A percentile compares a stretch with the other conserved stretches of the same genome.
phyloP scores from a whole-genome alignment of 2,113 vertebrate species.

The Prunella himalayana region DNA sequence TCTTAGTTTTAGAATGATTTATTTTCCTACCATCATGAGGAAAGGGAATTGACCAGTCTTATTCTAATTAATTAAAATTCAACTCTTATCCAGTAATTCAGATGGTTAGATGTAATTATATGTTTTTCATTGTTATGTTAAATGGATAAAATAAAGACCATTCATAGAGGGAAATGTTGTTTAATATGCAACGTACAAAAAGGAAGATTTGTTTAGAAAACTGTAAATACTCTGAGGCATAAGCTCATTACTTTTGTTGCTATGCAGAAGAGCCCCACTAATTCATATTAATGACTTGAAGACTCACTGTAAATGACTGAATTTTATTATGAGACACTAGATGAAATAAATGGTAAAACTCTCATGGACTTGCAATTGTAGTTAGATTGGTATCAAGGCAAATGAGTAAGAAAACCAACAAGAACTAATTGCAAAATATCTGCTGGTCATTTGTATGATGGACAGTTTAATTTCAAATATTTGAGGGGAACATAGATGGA shows the following conservation, averaged over 20 bases:
- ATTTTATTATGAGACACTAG: not conserved
- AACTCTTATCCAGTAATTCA: not conserved
- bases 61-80: not conserved
- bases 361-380: not conserved
- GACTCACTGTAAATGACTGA: not conserved
- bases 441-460: not conserved
- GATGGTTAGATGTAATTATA: not conserved
- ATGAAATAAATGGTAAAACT: not conserved
- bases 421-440: not conserved
- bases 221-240: not conserved
- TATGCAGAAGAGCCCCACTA: not conserved
- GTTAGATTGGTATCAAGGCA: not conserved
- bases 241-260: not conserved
- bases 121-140: not conserved
- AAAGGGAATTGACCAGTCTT: not conserved
- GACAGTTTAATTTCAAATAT: not conserved
- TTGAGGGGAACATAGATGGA: not conserved
- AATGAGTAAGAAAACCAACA: not conserved
- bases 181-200: not conserved
- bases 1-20: not conserved
- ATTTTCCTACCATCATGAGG: not conserved
- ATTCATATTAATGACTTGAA: not conserved
- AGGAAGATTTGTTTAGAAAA: not conserved
- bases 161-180: not conserved
- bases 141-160: not conserved